phyloP scores from a whole-genome alignment of 1,140 invertebrate species.

The Radopholus similis region DNA sequence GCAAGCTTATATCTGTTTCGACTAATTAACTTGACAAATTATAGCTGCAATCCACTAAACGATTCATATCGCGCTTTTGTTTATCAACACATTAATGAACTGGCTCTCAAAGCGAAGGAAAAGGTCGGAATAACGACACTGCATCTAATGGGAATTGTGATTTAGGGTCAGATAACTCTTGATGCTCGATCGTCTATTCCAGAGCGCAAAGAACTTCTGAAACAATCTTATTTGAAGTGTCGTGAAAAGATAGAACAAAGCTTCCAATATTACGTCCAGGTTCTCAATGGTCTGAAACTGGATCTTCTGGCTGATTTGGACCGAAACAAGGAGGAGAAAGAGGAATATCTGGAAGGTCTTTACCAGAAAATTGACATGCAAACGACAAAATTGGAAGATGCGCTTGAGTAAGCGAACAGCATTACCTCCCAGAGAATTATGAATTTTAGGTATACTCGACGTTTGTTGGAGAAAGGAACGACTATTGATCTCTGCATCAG shows the following conservation, averaged over 20 bases:
- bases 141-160: background rate
- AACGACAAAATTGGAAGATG: constrained; percentile 27
- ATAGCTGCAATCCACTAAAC: background rate
- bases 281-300: constrained; percentile 22
- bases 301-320: constrained; percentile 26
- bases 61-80: background rate
- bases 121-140: background rate
- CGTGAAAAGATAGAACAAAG: constrained; percentile 27
- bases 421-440: background rate
- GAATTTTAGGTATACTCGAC: constrained; percentile 29
- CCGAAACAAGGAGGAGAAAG: constrained; percentile 30
- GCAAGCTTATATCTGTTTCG: constrained; percentile 1
- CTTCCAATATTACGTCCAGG: constrained; percentile 15
- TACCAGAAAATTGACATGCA: constrained; percentile 33
- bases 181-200: constrained; percentile 30
- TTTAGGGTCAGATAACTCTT: constrained; percentile 12
- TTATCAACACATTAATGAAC: background rate
- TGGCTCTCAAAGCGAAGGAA: background rate
- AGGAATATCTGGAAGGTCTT: constrained; percentile 27
- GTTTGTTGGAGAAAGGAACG: constrained; percentile 29
- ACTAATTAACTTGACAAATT: background rate
- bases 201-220: constrained; percentile 26
- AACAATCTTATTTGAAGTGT: constrained; percentile 18
- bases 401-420: constrained; percentile 6
- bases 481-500: constrained; percentile 24